These are phyloP conservation scores for Piaya cayana DNA, from an alignment of 2,113 vertebrate species.

Conservation along the genomic window DNA sequence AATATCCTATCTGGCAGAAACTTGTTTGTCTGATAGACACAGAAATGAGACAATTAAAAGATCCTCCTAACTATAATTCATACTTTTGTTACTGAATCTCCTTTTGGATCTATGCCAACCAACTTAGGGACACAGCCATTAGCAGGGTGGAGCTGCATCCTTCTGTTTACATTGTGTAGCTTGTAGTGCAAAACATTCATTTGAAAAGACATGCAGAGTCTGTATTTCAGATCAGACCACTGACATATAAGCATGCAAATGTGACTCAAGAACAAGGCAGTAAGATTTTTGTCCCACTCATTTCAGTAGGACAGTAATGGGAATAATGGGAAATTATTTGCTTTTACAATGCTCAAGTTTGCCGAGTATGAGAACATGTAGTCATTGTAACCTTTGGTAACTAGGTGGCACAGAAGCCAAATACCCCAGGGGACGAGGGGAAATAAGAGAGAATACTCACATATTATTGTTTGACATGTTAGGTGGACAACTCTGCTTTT, in stretches of 20 bases:
- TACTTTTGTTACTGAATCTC: constrained; percentile 7
- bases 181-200: constrained; percentile 5
- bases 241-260: neutral
- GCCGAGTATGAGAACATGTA: neutral
- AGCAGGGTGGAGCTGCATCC: constrained; percentile 64
- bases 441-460: constrained; percentile 79
- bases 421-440: neutral
- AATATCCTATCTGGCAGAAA: neutral
- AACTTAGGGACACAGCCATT: constrained; percentile 3
- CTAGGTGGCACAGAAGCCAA: neutral
- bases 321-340: neutral
- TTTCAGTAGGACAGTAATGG: neutral
- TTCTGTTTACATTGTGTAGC: constrained; percentile 37
- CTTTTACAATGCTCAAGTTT: neutral
- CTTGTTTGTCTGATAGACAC: neutral
- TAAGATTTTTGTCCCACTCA: neutral
- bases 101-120: neutral
- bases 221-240: neutral
- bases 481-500: constrained; percentile 87
- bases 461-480: constrained; percentile 83
- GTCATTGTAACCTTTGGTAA: neutral
- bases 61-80: neutral
- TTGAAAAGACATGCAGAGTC: neutral
- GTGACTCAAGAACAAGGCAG: neutral
- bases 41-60: neutral